Conservation (phyloP, 2,888 invertebrate genomes). For the Acronicta leporina region DNA sequence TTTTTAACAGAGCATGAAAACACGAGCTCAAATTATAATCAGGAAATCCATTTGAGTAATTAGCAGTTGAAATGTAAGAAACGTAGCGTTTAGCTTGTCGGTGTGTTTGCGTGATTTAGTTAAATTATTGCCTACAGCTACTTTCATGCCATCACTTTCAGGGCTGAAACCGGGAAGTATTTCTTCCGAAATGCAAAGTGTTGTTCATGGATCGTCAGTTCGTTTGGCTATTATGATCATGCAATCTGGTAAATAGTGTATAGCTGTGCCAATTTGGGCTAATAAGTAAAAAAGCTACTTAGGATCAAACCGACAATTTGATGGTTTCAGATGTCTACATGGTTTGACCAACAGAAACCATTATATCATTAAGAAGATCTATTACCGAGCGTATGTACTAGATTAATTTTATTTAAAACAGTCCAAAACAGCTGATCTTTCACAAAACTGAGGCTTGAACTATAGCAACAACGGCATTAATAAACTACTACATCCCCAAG, state of each 20-base stretch:
- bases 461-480: too few relatives aligned
- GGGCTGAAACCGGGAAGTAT: conserved; percentile 15
- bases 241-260: background rate
- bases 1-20: conserved; percentile 10
- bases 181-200: conserved; percentile 13
- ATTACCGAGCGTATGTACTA: too few relatives aligned
- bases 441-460: too few relatives aligned
- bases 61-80: conserved; percentile 30
- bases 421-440: too few relatives aligned
- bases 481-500: too few relatives aligned
- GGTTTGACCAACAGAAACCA: too few relatives aligned
- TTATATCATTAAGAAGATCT: too few relatives aligned
- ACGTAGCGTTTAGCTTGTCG: conserved; percentile 24
- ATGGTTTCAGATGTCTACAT: too few relatives aligned
- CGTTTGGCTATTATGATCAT: background rate
- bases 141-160: conserved; percentile 29
- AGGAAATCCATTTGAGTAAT: conserved; percentile 38
- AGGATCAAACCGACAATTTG: too few relatives aligned
- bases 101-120: conserved; percentile 39
- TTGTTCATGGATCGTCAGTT: conserved; percentile 2
- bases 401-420: too few relatives aligned
- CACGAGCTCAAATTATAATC: conserved; percentile 22
- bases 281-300: too few relatives aligned
- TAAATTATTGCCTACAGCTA: conserved; percentile 36
- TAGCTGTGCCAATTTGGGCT: too few relatives aligned